phyloP scores from a whole-genome alignment of 2,113 vertebrate genomes.

The Pelecanus crispus region DNA sequence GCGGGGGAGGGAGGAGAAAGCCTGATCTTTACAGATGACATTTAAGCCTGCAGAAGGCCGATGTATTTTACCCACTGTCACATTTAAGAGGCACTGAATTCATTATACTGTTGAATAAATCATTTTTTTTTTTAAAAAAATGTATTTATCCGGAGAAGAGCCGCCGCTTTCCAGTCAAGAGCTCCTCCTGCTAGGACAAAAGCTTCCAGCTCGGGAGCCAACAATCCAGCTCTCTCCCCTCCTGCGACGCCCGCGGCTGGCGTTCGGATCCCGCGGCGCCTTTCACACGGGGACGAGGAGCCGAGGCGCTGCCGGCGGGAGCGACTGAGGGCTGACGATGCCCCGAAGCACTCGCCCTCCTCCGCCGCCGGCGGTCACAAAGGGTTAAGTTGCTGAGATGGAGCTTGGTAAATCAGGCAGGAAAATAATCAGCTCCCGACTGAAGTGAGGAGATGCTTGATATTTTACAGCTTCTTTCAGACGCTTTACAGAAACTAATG shows the following conservation, averaged over 20 bases:
- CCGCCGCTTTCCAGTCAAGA: background rate
- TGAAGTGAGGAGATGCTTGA: constrained; percentile 20
- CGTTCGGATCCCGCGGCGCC: rapidly evolving
- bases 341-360: rapidly evolving
- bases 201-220: rapidly evolving
- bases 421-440: constrained; percentile 9
- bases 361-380: rapidly evolving
- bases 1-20: background rate
- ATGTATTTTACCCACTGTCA: constrained; percentile 42
- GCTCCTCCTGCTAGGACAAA: background rate
- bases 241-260: rapidly evolving
- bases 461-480: constrained; percentile 40
- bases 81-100: constrained; percentile 51
- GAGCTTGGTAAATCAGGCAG: background rate
- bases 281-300: rapidly evolving
- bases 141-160: background rate
- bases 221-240: background rate
- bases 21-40: constrained; percentile 49
- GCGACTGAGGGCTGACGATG: background rate
- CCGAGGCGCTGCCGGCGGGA: rapidly evolving
- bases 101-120: constrained; percentile 22
- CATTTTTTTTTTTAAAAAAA: background rate
- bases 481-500: constrained; percentile 37
- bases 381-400: background rate
- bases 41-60: constrained; percentile 27